Evolutionary conservation across 2,888 invertebrate species (phyloP), one percentile per base, ranked within the genome.

Genomic region (Miltochrista miniata): DNA sequence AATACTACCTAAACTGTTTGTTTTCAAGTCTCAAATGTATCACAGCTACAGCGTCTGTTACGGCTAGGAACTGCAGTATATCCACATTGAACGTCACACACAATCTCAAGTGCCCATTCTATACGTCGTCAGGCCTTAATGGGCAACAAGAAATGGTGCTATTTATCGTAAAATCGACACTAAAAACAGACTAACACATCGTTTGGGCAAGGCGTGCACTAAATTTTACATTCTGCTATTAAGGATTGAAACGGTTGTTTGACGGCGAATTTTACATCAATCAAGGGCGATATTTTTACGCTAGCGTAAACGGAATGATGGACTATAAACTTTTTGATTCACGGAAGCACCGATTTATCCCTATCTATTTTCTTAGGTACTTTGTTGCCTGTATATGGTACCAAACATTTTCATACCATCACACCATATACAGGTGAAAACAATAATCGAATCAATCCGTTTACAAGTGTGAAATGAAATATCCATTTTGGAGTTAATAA

Each of bases 91-190:
- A 68, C 70, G 72, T 69, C 67, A 74, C 70, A 72, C 74, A 77
- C 80, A 82, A 80, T 80, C 84, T 83, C 75, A 79, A 85, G 81
- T 76, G 74, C 70, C 84, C 82, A 83, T 85, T 84, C 79, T 70
- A 74, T 76, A 74, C 74, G 84, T 82, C 80, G 82, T 79, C 78
- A 79, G 76, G 70, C 76, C 74, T 73, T 87, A 84, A 87, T 83
- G 81, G 83, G 65, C 54, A 66, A 70, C 74, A 79, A 83, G 83
- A 83, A 88, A 89, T 82, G 80, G 80, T 72, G 68, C 80, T 85
- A 85, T 88, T 87, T 87, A 87, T 89, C 83, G 87, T 83, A 81
- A 86, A 86, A 87, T 86, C 82, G 83, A 81, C 81, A 84, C 82
- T 86, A 76, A 87, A 87, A 86, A 81, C 78, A 76, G 76, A 74